phyloP scores from a whole-genome alignment of 1,140 invertebrate genomes.

The Phocides pigmalion region DNA sequence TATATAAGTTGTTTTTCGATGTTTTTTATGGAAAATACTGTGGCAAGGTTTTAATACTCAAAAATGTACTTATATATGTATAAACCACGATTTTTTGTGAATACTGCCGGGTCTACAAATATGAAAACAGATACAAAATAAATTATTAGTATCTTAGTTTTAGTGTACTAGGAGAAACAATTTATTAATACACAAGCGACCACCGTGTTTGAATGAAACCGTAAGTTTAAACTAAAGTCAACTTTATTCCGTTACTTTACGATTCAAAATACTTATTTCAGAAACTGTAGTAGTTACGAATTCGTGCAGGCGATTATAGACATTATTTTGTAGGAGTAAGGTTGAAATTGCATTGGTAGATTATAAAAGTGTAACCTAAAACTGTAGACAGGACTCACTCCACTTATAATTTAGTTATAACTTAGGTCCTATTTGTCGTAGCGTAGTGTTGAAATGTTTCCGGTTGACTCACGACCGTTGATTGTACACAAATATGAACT shows the following conservation, averaged over 20 bases:
- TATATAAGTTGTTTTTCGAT: too few relatives aligned
- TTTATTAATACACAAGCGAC: slow-evolving; percentile 25
- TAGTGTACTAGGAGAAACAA: slow-evolving; percentile 9
- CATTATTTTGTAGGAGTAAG: background rate
- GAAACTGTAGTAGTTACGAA: background rate
- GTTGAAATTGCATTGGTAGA: background rate
- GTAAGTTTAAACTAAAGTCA: background rate
- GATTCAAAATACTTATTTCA: background rate
- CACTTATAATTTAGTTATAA: slow-evolving; percentile 36
- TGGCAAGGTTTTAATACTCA: too few relatives aligned
- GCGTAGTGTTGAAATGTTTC: slow-evolving; percentile 30
- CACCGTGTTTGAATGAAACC: slow-evolving; percentile 7
- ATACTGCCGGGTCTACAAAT: background rate
- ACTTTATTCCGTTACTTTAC: background rate
- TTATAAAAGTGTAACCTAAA: slow-evolving; percentile 21
- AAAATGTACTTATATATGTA: too few relatives aligned
- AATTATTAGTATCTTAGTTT: background rate
- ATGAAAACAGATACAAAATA: too few relatives aligned
- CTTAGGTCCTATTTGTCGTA: slow-evolving; percentile 34
- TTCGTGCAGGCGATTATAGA: background rate
- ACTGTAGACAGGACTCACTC: slow-evolving; percentile 22
- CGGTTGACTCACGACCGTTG: slow-evolving; percentile 20
- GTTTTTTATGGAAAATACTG: too few relatives aligned
- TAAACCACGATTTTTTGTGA: too few relatives aligned
- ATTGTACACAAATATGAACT: slow-evolving; percentile 9